phyloP scores from a whole-genome alignment of 2,113 vertebrate species.

The Phocoena sinus region DNA sequence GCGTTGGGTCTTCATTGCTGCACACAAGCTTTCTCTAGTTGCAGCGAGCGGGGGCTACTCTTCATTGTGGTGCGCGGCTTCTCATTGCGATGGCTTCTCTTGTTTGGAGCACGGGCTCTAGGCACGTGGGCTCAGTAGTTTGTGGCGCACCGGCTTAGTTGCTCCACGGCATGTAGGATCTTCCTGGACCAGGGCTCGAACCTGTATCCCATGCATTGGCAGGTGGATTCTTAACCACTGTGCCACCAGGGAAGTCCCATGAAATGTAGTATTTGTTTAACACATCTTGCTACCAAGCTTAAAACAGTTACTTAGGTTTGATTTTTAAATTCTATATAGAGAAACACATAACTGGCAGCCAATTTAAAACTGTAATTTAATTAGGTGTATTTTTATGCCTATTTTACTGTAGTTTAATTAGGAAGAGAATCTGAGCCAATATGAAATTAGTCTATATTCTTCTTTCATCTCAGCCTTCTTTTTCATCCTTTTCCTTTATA shows the following conservation, averaged over 20 bases:
- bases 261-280: not conserved
- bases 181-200: too few species aligned
- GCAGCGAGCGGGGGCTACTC: too few species aligned
- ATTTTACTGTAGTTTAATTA: not conserved
- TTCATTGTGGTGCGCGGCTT: fast-evolving
- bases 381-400: not conserved
- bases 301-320: not conserved
- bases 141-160: too few species aligned
- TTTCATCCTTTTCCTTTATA: not conserved
- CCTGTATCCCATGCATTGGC: too few species aligned
- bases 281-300: not conserved
- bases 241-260: not conserved
- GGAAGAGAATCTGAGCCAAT: not conserved
- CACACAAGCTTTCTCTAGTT: too few species aligned
- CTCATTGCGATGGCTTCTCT: too few species aligned
- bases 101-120: too few species aligned
- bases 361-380: not conserved
- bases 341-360: not conserved
- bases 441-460: not conserved
- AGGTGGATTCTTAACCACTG: too few species aligned
- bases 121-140: too few species aligned
- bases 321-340: not conserved
- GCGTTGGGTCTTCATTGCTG: too few species aligned
- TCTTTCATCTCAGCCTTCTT: not conserved
- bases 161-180: too few species aligned